Percentiles rank a stretch among this genome's conserved stretches.
These are phyloP conservation scores for Brachymystax lenok DNA, from an alignment of 2,797 vertebrate species.

Conservation along the genomic window DNA sequence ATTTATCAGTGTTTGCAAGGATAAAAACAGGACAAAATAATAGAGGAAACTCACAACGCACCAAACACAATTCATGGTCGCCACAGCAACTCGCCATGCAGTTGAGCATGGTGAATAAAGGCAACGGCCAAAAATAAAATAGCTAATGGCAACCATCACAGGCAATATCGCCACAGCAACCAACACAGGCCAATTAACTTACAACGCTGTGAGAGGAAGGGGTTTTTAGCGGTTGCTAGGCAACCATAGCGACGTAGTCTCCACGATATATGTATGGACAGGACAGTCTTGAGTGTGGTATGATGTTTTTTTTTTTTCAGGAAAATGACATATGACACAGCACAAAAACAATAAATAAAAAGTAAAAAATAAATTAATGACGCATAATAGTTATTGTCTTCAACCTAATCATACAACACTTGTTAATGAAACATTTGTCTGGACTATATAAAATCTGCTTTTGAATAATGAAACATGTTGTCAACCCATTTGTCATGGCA, in stretches of 20 bases:
- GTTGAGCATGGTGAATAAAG: constrained; percentile 81
- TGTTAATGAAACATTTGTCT: constrained; percentile 65
- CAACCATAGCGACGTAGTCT: constrained; percentile 81
- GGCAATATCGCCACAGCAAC: constrained; percentile 85
- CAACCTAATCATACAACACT: constrained; percentile 69
- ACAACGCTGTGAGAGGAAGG: constrained; percentile 78
- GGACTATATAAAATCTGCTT: constrained; percentile 24
- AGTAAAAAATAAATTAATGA: constrained; percentile 76
- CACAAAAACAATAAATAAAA: constrained; percentile 83
- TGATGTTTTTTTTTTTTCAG: constrained; percentile 72
- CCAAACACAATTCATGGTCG: constrained; percentile 84
- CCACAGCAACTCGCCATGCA: constrained; percentile 84
- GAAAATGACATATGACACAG: constrained; percentile 78
- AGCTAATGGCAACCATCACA: constrained; percentile 85
- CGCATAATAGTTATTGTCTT: constrained; percentile 60
- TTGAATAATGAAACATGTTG: constrained; percentile 22
- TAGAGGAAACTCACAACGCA: constrained; percentile 81
- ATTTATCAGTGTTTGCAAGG: constrained; percentile 78
- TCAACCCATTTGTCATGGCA: constrained; percentile 33
- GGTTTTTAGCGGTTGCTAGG: constrained; percentile 83
- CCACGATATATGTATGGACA: constrained; percentile 81
- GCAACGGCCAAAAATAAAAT: constrained; percentile 77
- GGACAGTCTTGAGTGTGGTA: constrained; percentile 76
- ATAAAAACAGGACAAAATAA: constrained; percentile 76
- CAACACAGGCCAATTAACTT: constrained; percentile 82